Evolutionary conservation across 2,888 invertebrate species (phyloP).

Genomic region (Bursaphelenchus okinawaensis): DNA sequence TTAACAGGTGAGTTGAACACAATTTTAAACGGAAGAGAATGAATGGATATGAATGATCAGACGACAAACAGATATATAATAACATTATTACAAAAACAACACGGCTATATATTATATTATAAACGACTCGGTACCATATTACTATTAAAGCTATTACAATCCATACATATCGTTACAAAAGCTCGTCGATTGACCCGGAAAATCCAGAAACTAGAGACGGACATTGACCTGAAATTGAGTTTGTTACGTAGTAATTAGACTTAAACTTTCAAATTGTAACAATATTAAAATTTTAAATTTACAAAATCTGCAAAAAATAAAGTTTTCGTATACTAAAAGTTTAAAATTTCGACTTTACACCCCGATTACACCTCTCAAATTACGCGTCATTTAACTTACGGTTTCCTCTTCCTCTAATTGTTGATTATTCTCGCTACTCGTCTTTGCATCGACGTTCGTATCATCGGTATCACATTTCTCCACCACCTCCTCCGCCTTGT

Average conservation of each 20-base stretch:
- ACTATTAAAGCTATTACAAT: not conserved
- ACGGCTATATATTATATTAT: not conserved
- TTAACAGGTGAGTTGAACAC: not conserved
- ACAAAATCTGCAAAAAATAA: not conserved
- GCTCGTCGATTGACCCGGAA: not conserved
- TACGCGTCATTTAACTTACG: too few species aligned
- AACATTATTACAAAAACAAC: not conserved
- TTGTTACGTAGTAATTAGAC: too few species aligned
- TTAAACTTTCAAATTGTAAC: too few species aligned
- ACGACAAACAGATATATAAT: not conserved
- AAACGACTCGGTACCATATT: not conserved
- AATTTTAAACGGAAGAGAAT: not conserved
- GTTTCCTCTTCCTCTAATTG: not conserved
- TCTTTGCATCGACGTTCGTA: not conserved
- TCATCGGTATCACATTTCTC: not conserved
- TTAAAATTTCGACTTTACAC: too few species aligned
- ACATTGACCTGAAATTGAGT: slow-evolving; percentile 7
- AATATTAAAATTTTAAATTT: not conserved
- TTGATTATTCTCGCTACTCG: not conserved
- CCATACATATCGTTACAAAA: not conserved
- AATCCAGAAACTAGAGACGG: not conserved
- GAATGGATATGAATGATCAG: not conserved
- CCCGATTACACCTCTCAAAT: too few species aligned
- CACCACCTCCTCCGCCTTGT: not conserved
- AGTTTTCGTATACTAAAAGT: too few species aligned